These are phyloP conservation scores for Leuciscus waleckii DNA, from an alignment of 2,797 vertebrate genomes.

Conservation along the genomic window DNA sequence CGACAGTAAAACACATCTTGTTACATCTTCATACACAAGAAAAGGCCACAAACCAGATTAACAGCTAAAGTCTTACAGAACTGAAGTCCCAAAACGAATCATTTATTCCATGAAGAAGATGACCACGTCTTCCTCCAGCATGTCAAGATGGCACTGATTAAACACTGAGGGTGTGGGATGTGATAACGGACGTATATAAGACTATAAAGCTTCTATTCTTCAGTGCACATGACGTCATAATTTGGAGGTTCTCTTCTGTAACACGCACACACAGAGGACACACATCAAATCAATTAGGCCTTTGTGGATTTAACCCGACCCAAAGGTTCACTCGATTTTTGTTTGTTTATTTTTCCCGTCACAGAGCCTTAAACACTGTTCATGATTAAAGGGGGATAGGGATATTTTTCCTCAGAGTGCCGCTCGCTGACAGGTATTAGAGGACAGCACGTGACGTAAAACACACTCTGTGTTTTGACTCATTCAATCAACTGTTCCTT, in stretches of 20 bases:
- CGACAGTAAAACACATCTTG: conserved; percentile 14
- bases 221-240: conserved; percentile 69
- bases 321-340: conserved; percentile 76
- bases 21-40: conserved; percentile 28
- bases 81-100: conserved; percentile 53
- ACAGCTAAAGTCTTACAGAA: conserved; percentile 1
- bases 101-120: conserved; percentile 76
- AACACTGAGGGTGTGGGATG: conserved; percentile 62
- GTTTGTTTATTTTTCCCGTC: conserved; percentile 77
- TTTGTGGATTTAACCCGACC: conserved; percentile 76
- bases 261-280: conserved; percentile 55
- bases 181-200: conserved; percentile 64
- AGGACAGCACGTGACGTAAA: conserved; percentile 8
- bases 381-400: conserved; percentile 67
- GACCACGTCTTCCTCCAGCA: conserved; percentile 66
- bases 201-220: conserved; percentile 78
- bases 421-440: conserved; percentile 14
- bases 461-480: conserved; percentile 42
- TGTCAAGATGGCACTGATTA: conserved; percentile 77
- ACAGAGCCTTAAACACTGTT: conserved; percentile 76
- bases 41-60: conserved; percentile 27
- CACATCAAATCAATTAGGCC: conserved; percentile 80
- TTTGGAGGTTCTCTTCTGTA: conserved; percentile 71
- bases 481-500: conserved; percentile 27
- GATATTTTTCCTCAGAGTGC: conserved; percentile 53